A percentile compares a stretch with the other conserved stretches of the same genome.
These are phyloP conservation scores for Agrotis segetum DNA, from an alignment of 2,888 invertebrate species.

Conservation along the genomic window DNA sequence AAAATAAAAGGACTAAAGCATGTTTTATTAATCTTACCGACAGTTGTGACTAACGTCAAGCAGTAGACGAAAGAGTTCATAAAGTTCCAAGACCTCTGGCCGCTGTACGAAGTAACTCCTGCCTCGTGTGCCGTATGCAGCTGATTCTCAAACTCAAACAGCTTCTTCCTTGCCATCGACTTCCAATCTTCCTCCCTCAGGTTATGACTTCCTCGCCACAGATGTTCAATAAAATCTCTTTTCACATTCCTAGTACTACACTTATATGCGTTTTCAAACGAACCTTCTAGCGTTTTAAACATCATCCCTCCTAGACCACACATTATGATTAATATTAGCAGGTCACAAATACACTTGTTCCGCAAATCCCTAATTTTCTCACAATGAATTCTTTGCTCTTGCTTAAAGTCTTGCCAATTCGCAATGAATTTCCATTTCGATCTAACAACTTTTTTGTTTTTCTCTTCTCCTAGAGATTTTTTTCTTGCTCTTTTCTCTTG, in stretches of 20 bases:
- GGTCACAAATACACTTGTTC: conserved; percentile 93
- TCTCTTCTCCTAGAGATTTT: conserved; percentile 71
- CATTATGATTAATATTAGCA: conserved; percentile 93
- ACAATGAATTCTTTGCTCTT: conserved; percentile 91
- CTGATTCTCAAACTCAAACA: conserved; percentile 96
- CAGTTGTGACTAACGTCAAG: conserved; percentile 96
- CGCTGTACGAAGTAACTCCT: conserved; percentile 96
- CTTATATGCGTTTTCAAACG: conserved; percentile 96
- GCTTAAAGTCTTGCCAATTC: conserved; percentile 91
- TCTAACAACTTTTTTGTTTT: conserved; percentile 72
- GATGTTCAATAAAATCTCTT: conserved; percentile 95
- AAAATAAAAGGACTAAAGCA: conserved; percentile 3
- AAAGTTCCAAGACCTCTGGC: conserved; percentile 96
- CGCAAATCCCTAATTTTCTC: conserved; percentile 89
- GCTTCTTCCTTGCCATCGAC: conserved; percentile 94
- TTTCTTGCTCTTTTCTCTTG: conserved; percentile 71
- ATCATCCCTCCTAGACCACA: conserved; percentile 95
- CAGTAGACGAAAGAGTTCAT: conserved; percentile 96
- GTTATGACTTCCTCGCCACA: conserved; percentile 96
- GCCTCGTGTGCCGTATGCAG: conserved; percentile 96
- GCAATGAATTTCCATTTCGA: conserved; percentile 85
- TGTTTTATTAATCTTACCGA: conserved; percentile 92
- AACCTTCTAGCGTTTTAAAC: conserved; percentile 96
- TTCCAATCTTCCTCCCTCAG: conserved; percentile 97
- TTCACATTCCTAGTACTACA: conserved; percentile 97